Base-by-base conservation (phyloP, 1,140 invertebrate species). In the Stegodyphus dumicola region DNA sequence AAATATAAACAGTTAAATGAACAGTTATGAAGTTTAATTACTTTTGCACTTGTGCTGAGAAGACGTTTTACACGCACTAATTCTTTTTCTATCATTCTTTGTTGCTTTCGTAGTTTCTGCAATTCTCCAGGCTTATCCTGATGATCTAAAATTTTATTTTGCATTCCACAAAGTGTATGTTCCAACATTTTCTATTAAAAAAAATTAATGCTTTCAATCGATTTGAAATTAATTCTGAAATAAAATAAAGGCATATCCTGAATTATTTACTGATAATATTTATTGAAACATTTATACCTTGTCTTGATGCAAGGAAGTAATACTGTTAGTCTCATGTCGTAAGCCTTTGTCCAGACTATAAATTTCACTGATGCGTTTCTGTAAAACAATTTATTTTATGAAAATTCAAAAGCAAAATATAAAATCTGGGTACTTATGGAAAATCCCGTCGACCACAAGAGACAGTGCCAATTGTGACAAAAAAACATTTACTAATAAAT, bases 31-130 rank as follows among this genome's bases (percentile, higher is more conserved):
- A 33, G 33, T 33, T 33, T 33, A 87, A 84, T 91, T 93, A 96
- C 95, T 94, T 96, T 96, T 88, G 96, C 96, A 92, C 96, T 96
- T 90, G 96, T 94, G 86, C 96, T 95, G 86, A 98, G 91, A 90
- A 96, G 93, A 70, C 95, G 93, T 88, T 96, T 94, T 60, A 97
- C 95, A 78, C 95, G 91, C 84, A 94, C 94, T 70, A 97, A 90
- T 90, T 97, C 96, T 86, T 94, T 93, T 90, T 97, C 96, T 60
- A 97, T 90, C 18, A 94, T 92, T 75, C 93, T 90, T 89, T 95
- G 94, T 88, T 95, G 94, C 88, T 94, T 93, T 88, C 93, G 92
- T 88, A 95, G 93, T 76, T 92, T 92, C 88, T 95, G 94, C 53
- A 94, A 90, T 88, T 95, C 94, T 83, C 92, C 92, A 11, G 94